Evolutionary conservation across 2,797 vertebrate species (phyloP).

Genomic region (Aphelocoma californica): DNA sequence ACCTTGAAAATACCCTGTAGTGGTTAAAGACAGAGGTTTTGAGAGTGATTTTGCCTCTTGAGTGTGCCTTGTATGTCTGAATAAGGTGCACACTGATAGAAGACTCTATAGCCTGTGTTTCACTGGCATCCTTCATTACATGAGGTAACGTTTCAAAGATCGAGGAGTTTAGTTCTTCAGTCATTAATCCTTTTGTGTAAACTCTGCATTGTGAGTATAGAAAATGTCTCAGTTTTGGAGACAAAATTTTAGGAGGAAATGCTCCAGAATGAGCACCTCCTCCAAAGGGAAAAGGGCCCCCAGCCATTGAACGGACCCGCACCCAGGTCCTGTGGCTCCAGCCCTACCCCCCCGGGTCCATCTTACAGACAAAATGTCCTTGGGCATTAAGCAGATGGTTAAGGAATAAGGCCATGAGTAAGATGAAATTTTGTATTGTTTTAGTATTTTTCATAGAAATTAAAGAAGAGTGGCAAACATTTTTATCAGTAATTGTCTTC

Average conservation of each 20-base stretch:
- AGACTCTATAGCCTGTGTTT: background rate
- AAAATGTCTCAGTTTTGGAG: background rate
- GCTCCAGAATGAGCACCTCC: too few species aligned
- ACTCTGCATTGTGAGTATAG: background rate
- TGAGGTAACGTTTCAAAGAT: background rate
- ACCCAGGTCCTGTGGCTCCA: too few species aligned
- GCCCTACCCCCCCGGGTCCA: too few species aligned
- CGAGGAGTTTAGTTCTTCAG: background rate
- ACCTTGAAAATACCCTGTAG: background rate
- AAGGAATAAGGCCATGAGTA: background rate
- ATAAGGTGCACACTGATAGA: background rate
- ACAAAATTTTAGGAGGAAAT: too few species aligned
- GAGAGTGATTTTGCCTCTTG: background rate
- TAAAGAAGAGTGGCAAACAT: background rate
- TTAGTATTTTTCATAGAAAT: background rate
- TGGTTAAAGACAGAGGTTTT: background rate
- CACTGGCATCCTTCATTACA: background rate
- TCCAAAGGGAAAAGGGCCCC: too few species aligned
- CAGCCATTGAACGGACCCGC: too few species aligned
- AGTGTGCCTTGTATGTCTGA: background rate
- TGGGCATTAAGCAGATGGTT: too few species aligned
- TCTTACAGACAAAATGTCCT: too few species aligned
- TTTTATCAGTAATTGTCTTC: background rate
- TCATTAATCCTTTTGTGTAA: background rate
- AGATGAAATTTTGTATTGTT: background rate